A percentile compares a stretch with the other conserved stretches of the same genome.
Conservation (phyloP, 2,888 invertebrate genomes). For the Xylota segnis region DNA sequence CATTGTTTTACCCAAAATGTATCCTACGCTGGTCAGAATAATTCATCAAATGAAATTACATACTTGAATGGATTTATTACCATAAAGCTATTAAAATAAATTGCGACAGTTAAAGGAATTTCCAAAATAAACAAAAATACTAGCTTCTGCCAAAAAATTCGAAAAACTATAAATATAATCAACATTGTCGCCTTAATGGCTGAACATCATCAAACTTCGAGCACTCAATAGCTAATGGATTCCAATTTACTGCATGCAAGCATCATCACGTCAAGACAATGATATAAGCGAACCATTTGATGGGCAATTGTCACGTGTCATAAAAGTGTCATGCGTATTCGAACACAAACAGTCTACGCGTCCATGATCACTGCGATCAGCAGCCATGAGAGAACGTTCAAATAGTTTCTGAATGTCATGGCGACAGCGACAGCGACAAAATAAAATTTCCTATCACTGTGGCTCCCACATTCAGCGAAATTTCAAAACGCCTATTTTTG, state of each 20-base stretch:
- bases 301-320: conserved; percentile 22
- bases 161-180: too few relatives aligned
- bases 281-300: neutral
- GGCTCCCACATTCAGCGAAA: neutral
- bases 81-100: too few relatives aligned
- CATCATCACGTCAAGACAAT: neutral
- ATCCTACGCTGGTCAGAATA: too few relatives aligned
- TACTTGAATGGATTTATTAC: too few relatives aligned
- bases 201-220: too few relatives aligned
- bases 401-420: conserved; percentile 51
- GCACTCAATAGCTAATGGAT: neutral
- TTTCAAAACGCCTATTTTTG: conserved; percentile 18
- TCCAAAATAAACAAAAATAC: too few relatives aligned
- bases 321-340: conserved; percentile 2
- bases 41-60: too few relatives aligned
- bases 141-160: too few relatives aligned
- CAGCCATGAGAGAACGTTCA: conserved; percentile 25
- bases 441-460: neutral
- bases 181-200: neutral
- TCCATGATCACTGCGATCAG: conserved; percentile 22
- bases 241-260: neutral
- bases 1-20: too few relatives aligned
- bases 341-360: neutral
- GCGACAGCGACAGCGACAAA: conserved; percentile 18
- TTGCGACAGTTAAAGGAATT: too few relatives aligned